Conservation (phyloP, 2,797 vertebrate genomes). For the Myotis pilosus region DNA sequence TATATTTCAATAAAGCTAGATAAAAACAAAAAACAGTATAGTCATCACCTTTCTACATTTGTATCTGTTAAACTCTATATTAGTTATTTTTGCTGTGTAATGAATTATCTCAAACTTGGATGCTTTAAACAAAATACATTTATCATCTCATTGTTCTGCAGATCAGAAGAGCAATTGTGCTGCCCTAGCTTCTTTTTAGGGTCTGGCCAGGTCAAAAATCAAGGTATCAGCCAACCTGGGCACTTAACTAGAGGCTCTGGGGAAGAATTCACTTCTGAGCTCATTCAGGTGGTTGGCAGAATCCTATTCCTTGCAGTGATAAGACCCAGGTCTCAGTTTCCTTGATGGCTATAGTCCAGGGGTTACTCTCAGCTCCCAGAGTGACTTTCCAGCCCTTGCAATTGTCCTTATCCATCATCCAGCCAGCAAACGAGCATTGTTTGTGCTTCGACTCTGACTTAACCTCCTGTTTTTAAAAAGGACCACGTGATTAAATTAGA, state of each 20-base stretch:
- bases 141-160: background rate
- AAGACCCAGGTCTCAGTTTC: background rate
- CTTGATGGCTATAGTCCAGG: background rate
- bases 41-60: background rate
- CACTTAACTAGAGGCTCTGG: background rate
- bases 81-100: background rate
- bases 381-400: background rate
- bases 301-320: background rate
- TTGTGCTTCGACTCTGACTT: background rate
- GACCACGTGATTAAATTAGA: background rate
- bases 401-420: background rate
- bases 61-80: background rate
- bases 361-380: background rate
- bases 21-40: background rate
- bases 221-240: background rate
- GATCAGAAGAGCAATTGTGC: background rate
- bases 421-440: background rate
- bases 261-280: background rate
- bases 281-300: background rate
- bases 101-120: background rate
- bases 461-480: background rate
- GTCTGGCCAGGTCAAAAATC: background rate
- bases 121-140: background rate
- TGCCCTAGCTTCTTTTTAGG: background rate
- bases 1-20: background rate